These are phyloP conservation scores for Promerops cafer DNA, from an alignment of 2,113 vertebrate genomes.

Conservation along the genomic window DNA sequence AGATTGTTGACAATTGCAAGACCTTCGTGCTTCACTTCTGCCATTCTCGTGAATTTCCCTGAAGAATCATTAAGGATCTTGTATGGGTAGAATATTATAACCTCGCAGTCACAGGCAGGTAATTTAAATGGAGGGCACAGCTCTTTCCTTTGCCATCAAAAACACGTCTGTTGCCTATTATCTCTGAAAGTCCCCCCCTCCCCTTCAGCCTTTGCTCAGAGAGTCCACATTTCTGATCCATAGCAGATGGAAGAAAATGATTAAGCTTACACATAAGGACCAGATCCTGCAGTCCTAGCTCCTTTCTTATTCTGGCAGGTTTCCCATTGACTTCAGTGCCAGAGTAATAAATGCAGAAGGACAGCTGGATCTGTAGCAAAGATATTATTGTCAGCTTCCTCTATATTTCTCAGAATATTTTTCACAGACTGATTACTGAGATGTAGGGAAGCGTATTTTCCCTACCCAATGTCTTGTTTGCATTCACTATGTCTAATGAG, in stretches of 20 bases:
- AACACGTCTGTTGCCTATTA: neutral
- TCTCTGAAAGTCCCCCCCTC: neutral
- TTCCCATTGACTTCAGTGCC: conserved; percentile 30
- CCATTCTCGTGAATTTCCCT: neutral
- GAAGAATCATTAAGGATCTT: neutral
- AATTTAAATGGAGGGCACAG: neutral
- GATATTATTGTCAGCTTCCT: conserved; percentile 28
- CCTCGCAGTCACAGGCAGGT: neutral
- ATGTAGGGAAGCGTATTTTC: neutral
- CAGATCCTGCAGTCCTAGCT: neutral
- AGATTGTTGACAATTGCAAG: neutral
- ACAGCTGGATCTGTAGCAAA: conserved; percentile 41
- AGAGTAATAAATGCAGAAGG: conserved; percentile 13
- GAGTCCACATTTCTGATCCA: conserved; percentile 12
- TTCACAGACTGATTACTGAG: conserved; percentile 19
- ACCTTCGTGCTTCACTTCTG: neutral
- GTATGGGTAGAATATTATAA: neutral
- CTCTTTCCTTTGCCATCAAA: neutral
- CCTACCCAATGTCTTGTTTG: neutral
- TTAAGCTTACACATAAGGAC: conserved; percentile 23
- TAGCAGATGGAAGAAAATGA: conserved; percentile 38
- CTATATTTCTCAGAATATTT: conserved; percentile 2
- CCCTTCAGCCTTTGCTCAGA: neutral
- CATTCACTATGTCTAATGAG: neutral
- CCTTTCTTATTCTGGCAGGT: neutral